Percentiles rank a stretch among this genome's conserved stretches.
phyloP scores from a whole-genome alignment of 2,888 invertebrate species.

The Sarcophaga caerulescens region DNA sequence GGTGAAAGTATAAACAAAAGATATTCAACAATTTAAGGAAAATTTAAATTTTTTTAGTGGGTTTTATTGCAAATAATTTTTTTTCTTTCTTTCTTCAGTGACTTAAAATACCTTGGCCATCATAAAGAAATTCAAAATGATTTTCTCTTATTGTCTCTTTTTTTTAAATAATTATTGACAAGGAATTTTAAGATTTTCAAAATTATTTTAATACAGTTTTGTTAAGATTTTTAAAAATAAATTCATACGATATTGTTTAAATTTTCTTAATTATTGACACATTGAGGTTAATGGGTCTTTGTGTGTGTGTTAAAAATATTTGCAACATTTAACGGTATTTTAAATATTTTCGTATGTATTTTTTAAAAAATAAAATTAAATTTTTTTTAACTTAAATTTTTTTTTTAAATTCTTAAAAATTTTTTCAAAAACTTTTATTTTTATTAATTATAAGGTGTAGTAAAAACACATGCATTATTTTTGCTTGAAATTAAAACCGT shows the following conservation, averaged over 20 bases:
- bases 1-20: slow-evolving; percentile 46
- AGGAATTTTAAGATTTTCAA: slow-evolving; percentile 35
- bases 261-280: background rate
- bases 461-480: too few relatives aligned
- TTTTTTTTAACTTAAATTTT: too few relatives aligned
- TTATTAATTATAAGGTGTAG: too few relatives aligned
- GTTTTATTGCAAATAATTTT: too few relatives aligned
- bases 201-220: background rate
- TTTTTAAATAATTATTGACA: slow-evolving; percentile 38
- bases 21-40: background rate
- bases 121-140: background rate
- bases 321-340: background rate
- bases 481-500: too few relatives aligned
- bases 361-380: too few relatives aligned
- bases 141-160: background rate
- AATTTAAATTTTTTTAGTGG: too few relatives aligned
- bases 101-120: too few relatives aligned
- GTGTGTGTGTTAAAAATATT: background rate
- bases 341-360: background rate
- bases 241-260: background rate
- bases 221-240: background rate
- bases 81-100: too few relatives aligned
- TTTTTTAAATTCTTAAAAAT: too few relatives aligned
- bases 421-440: too few relatives aligned
- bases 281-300: background rate